phyloP scores from a whole-genome alignment of 2,888 invertebrate genomes.

The Apodemia zela region DNA sequence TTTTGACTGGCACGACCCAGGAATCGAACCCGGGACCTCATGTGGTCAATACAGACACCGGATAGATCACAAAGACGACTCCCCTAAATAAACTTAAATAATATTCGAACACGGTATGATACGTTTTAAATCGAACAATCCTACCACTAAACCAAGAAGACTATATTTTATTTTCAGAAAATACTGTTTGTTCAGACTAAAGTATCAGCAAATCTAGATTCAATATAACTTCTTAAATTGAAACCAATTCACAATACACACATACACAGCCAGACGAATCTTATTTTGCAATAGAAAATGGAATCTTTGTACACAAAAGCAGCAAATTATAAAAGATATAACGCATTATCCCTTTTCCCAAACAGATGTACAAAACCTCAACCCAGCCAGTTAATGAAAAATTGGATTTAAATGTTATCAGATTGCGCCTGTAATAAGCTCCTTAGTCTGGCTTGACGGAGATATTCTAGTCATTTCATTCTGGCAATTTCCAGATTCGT shows the following conservation, averaged over 20 bases:
- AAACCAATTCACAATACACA: not conserved
- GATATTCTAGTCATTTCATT: slow-evolving; percentile 9
- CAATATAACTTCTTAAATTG: not conserved
- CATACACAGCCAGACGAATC: not conserved
- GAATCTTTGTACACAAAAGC: not conserved
- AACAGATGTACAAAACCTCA: slow-evolving; percentile 6
- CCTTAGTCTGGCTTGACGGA: slow-evolving; percentile 9
- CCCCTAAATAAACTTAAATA: too few relatives aligned
- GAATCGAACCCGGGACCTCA: too few relatives aligned
- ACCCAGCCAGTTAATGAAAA: not conserved
- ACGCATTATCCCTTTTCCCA: slow-evolving; percentile 6
- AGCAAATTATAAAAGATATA: not conserved
- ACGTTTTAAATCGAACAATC: not conserved
- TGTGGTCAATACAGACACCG: too few relatives aligned
- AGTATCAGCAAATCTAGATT: not conserved
- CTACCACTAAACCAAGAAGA: not conserved
- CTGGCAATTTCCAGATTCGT: not conserved
- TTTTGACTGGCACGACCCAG: too few relatives aligned
- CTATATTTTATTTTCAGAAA: not conserved
- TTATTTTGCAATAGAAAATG: not conserved
- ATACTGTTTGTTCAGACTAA: not conserved
- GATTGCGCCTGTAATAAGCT: not conserved
- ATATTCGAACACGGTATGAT: too few relatives aligned
- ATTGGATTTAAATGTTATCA: not conserved
- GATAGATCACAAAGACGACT: too few relatives aligned